phyloP scores from a whole-genome alignment of 2,113 vertebrate genomes.

The Phainopepla nitens region DNA sequence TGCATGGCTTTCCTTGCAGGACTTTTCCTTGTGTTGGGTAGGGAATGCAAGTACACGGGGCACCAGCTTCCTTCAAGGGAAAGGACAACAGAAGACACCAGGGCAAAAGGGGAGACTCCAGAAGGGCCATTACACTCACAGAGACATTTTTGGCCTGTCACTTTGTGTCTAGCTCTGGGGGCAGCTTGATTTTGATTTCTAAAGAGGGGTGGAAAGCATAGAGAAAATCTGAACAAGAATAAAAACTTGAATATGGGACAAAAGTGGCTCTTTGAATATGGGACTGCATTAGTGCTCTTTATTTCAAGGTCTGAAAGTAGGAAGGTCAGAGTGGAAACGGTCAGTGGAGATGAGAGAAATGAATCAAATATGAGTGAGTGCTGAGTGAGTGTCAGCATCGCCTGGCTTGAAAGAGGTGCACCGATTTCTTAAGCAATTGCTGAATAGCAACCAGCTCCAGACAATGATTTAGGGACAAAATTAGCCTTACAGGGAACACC shows the following conservation, averaged over 20 bases:
- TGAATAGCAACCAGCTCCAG: conserved; percentile 1
- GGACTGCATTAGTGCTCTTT: not conserved
- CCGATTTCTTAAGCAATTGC: conserved; percentile 25
- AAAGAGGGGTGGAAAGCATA: not conserved
- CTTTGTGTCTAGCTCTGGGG: not conserved
- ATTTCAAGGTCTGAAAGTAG: not conserved
- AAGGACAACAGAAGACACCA: not conserved
- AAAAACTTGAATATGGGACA: conserved; percentile 5
- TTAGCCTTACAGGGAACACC: conserved; percentile 50
- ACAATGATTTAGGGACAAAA: conserved; percentile 55
- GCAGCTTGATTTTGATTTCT: conserved; percentile 29
- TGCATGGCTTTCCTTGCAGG: not conserved
- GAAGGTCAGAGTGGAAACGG: conserved; percentile 44
- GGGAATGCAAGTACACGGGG: not conserved
- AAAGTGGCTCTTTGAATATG: conserved; percentile 26
- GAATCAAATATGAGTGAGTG: not conserved
- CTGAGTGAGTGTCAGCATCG: not conserved
- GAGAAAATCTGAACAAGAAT: not conserved
- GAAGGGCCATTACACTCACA: not conserved
- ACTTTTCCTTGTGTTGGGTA: fast-evolving
- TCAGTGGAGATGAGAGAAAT: conserved; percentile 26
- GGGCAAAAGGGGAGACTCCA: not conserved
- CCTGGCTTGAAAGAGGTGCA: conserved; percentile 11
- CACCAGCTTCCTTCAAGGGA: not conserved
- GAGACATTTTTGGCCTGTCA: not conserved